These are phyloP conservation scores for Branchellion lobata DNA, from an alignment of 2,888 invertebrate species.

Conservation along the genomic window DNA sequence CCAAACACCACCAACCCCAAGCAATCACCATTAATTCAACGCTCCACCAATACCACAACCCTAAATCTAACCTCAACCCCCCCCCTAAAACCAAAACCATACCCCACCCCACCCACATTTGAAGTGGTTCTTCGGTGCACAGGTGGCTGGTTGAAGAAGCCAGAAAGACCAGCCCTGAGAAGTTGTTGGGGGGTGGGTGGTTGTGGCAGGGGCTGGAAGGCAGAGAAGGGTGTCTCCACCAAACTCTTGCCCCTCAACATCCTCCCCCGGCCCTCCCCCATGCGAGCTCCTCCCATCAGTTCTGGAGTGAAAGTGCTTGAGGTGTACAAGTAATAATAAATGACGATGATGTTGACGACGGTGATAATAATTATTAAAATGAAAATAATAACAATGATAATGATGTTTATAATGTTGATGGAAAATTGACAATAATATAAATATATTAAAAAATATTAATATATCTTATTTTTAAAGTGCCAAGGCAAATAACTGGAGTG, in stretches of 20 bases:
- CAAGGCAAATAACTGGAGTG: too few species aligned
- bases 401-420: neutral
- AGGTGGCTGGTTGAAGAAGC: neutral
- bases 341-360: too few species aligned
- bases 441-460: too few species aligned
- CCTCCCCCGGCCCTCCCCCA: constrained; percentile 32
- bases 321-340: neutral
- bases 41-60: too few species aligned
- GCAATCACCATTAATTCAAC: too few species aligned
- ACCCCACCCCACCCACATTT: constrained; percentile 4
- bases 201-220: constrained; percentile 31
- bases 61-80: too few species aligned
- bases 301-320: too few species aligned
- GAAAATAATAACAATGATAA: too few species aligned
- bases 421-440: neutral
- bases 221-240: constrained; percentile 37
- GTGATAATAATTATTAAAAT: too few species aligned
- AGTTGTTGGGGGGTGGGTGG: constrained; percentile 22
- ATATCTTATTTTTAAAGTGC: too few species aligned
- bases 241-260: constrained; percentile 46
- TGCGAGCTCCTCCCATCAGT: neutral
- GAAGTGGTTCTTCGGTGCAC: constrained; percentile 36
- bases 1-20: too few species aligned
- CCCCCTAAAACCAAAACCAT: too few species aligned
- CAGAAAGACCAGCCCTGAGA: constrained; percentile 8